phyloP scores from a whole-genome alignment of 2,888 invertebrate species.

The Hoplodrina blanda region DNA sequence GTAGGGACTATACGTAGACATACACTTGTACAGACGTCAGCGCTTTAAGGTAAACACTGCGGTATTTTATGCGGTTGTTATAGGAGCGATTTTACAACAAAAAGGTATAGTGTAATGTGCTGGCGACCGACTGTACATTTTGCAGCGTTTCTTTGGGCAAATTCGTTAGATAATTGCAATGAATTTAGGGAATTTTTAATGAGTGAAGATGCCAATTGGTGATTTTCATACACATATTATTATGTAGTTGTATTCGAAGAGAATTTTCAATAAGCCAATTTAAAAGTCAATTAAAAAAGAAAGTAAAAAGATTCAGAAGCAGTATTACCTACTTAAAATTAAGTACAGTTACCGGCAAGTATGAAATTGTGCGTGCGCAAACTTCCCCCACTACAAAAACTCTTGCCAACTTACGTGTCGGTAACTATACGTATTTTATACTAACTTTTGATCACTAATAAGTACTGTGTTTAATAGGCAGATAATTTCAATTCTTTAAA shows the following conservation, averaged over 20 bases:
- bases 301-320: neutral
- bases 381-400: too few relatives aligned
- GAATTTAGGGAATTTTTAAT: conserved; percentile 52
- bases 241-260: neutral
- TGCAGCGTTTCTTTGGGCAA: neutral
- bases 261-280: conserved; percentile 12
- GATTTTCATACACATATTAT: conserved; percentile 17
- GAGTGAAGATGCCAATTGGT: conserved; percentile 62
- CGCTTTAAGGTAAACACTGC: too few relatives aligned
- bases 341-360: too few relatives aligned
- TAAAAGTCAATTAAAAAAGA: conserved; percentile 26
- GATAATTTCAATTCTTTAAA: too few relatives aligned
- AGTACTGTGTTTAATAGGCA: too few relatives aligned
- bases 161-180: conserved; percentile 4
- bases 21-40: neutral
- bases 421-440: too few relatives aligned
- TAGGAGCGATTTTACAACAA: too few relatives aligned
- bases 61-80: too few relatives aligned
- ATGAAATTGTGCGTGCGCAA: too few relatives aligned
- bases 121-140: neutral
- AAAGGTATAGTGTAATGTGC: too few relatives aligned
- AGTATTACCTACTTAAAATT: neutral
- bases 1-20: neutral
- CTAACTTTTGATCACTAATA: conserved; percentile 24
- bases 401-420: too few relatives aligned